Evolutionary conservation across 2,113 vertebrate genomes (phyloP), one percentile per base, ranked within the genome.

Genomic region (Esox niger): DNA sequence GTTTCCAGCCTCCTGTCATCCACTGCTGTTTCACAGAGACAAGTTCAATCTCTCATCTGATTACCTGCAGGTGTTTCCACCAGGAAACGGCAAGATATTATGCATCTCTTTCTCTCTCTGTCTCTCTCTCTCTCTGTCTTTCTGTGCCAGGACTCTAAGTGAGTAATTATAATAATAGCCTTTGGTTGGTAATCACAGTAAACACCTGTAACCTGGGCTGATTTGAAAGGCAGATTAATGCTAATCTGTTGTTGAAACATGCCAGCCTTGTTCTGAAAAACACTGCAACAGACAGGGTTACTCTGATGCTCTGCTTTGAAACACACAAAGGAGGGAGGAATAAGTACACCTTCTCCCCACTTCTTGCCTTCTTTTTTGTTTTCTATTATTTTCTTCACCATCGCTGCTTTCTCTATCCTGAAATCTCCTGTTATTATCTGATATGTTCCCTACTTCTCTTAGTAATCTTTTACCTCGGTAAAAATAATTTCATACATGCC

Each of bases 151-250:
- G 30, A 59, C 43, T 35, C 65, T 66, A 77, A 72, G 73, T 72
- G 25, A 74, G 74, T 60, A 78, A 80, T 84, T 80, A 38, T 55
- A 84, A 38, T 78, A 72, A 81, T 74, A 77, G 60, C 62, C 73
- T 82, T 71, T 67, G 69, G 35, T 38, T 69, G 81, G 69, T 80
- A 81, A 82, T 86, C 79, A 75, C 75, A 74, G 71, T 57, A 68
- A 76, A 79, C 79, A 82, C 78, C 80, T 77, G 75, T 81, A 79
- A 79, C 52, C 62, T 55, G 20, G 10, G 46, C 52, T 84, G 75
- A 86, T 88, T 80, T 82, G 55, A 85, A 82, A 86, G 66, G 68
- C 54, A 82, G 76, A 82, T 88, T 82, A 43, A 84, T 79, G 69
- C 31, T 82, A 82, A 83, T 85, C 77, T 38, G 25, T 68, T 77